Conservation (phyloP, 2,113 vertebrate genomes). For the Campylomormyrus numenius region DNA sequence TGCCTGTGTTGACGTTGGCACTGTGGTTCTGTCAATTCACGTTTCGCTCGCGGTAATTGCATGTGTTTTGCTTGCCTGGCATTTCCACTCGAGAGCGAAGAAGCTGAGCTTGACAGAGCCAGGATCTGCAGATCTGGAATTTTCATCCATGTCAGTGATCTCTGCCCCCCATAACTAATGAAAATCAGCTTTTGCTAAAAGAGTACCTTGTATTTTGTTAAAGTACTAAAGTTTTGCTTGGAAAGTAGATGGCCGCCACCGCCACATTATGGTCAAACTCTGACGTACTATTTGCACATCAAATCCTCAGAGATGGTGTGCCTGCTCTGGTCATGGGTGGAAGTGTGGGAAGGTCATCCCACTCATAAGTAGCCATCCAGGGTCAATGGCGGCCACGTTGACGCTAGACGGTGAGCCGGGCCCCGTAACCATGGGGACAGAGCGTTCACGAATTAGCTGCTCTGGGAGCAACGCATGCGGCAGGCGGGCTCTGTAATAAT, state of each 20-base stretch:
- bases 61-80: neutral
- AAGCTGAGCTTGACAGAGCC: neutral
- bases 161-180: neutral
- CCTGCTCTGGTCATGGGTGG: neutral
- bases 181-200: neutral
- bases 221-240: neutral
- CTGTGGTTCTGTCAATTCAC: neutral
- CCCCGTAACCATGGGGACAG: constrained; percentile 23
- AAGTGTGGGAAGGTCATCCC: neutral
- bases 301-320: neutral
- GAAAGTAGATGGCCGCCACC: neutral
- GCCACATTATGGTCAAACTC: neutral
- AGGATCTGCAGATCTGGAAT: neutral
- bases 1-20: neutral
- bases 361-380: neutral
- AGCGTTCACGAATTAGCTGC: neutral
- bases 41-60: neutral
- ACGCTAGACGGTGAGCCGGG: neutral
- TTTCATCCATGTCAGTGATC: neutral
- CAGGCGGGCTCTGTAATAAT: neutral
- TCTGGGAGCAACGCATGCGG: no score
- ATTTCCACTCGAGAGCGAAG: neutral
- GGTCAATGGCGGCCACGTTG: neutral
- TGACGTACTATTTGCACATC: neutral
- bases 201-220: neutral